These are phyloP conservation scores for Anastrepha obliqua DNA, from an alignment of 1,140 invertebrate genomes.

Conservation along the genomic window DNA sequence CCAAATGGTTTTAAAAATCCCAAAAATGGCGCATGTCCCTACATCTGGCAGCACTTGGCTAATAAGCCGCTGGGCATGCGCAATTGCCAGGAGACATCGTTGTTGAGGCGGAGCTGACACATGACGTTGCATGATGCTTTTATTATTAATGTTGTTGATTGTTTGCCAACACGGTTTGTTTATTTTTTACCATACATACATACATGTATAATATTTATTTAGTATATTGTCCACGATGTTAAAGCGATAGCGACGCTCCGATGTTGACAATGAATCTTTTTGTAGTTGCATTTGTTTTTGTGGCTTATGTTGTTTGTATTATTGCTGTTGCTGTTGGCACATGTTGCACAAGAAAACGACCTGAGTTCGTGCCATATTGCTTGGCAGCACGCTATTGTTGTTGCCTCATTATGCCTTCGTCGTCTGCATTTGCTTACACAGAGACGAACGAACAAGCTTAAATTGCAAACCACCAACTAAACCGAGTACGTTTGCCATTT, in stretches of 20 bases:
- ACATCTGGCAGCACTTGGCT: not conserved
- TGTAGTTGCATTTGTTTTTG: constrained; percentile 12
- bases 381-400: not conserved
- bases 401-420: constrained; percentile 24
- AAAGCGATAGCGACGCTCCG: not conserved
- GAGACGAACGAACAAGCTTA: not conserved
- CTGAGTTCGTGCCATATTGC: constrained; percentile 23
- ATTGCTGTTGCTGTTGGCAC: not conserved
- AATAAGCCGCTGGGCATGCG: not conserved
- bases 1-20: too few relatives aligned
- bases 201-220: not conserved
- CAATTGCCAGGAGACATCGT: constrained; percentile 23
- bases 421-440: not conserved
- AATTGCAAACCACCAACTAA: not conserved
- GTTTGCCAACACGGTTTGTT: constrained; percentile 16
- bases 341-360: constrained; percentile 29
- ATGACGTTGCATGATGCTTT: constrained; percentile 51
- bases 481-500: not conserved
- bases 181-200: not conserved
- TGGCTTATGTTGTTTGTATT: constrained; percentile 29
- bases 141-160: constrained; percentile 49
- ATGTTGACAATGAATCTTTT: not conserved
- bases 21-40: too few relatives aligned
- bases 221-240: constrained; percentile 3
- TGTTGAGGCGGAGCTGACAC: constrained; percentile 54